A percentile compares a stretch with the other conserved stretches of the same genome.
phyloP scores from a whole-genome alignment of 2,888 invertebrate genomes.

The Coleophora flavipennella region DNA sequence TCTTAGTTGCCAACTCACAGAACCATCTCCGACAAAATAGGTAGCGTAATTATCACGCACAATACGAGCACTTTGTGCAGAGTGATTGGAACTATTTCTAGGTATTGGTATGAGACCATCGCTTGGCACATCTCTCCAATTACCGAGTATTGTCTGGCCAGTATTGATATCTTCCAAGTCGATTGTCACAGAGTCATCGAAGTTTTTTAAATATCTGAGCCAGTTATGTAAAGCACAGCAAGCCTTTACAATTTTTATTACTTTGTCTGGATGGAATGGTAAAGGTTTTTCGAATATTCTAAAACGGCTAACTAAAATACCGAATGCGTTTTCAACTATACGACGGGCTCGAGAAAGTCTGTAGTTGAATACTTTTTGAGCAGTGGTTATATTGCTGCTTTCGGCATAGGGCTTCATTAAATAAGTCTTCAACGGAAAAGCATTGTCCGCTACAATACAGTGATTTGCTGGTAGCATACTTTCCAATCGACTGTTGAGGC shows the following conservation, averaged over 20 bases:
- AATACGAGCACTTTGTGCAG: neutral
- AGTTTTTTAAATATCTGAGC: slow-evolving; percentile 12
- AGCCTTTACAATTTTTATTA: slow-evolving; percentile 13
- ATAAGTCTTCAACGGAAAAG: slow-evolving; percentile 12
- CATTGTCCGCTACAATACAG: slow-evolving; percentile 10
- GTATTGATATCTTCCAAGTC: slow-evolving; percentile 3
- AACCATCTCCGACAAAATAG: slow-evolving; percentile 2
- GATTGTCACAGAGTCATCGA: neutral
- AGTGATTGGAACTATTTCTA: neutral
- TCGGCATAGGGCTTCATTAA: slow-evolving; percentile 11
- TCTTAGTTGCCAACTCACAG: slow-evolving; percentile 1
- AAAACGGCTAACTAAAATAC: slow-evolving; percentile 8
- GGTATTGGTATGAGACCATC: slow-evolving; percentile 7
- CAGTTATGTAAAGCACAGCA: slow-evolving; percentile 14
- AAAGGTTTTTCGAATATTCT: slow-evolving; percentile 11
- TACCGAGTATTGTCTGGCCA: no score
- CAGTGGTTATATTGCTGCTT: slow-evolving; percentile 6
- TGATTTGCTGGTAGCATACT: slow-evolving; percentile 12
- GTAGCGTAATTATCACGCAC: neutral
- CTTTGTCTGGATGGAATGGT: slow-evolving; percentile 11
- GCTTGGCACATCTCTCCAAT: slow-evolving; percentile 6
- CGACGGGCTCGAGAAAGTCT: slow-evolving; percentile 5
- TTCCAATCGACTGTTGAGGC: slow-evolving; percentile 12
- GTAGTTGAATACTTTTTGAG: slow-evolving; percentile 11
- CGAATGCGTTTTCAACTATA: slow-evolving; percentile 4